Conservation (phyloP, 2,797 vertebrate species). For the Lophura swinhoii region DNA sequence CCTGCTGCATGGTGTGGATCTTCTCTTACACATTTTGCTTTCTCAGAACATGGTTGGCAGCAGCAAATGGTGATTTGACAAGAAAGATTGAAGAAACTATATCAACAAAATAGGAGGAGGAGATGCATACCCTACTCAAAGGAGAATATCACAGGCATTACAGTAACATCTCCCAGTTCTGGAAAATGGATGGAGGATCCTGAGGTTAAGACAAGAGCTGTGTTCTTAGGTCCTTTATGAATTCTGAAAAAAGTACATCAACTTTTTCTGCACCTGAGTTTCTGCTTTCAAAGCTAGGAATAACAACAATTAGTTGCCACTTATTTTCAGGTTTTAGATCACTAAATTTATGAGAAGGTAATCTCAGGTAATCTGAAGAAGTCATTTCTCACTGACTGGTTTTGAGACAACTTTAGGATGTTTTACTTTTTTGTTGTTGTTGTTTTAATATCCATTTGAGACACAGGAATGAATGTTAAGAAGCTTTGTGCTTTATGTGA, state of each 20-base stretch:
- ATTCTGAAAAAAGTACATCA: not conserved
- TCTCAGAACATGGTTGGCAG: not conserved
- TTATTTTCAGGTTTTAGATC: not conserved
- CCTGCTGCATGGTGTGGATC: not conserved
- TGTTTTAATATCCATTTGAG: not conserved
- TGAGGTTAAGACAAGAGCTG: not conserved
- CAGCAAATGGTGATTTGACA: not conserved
- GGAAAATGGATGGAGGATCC: not conserved
- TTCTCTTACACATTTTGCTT: not conserved
- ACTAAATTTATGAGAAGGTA: not conserved
- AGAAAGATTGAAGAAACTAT: not conserved
- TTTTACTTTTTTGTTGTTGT: not conserved
- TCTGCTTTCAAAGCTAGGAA: not conserved
- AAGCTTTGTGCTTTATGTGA: not conserved
- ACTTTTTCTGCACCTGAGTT: not conserved
- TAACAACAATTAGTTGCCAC: not conserved
- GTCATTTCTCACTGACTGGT: accelerated
- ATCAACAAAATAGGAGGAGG: not conserved
- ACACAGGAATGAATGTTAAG: not conserved
- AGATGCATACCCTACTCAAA: not conserved
- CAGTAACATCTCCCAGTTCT: not conserved
- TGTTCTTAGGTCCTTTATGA: not conserved
- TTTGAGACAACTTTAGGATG: not conserved
- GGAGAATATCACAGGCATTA: not conserved
- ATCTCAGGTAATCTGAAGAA: not conserved